A percentile compares a stretch with the other conserved stretches of the same genome.
These are phyloP conservation scores for Electrona antarctica DNA, from an alignment of 2,113 vertebrate genomes.

Conservation along the genomic window DNA sequence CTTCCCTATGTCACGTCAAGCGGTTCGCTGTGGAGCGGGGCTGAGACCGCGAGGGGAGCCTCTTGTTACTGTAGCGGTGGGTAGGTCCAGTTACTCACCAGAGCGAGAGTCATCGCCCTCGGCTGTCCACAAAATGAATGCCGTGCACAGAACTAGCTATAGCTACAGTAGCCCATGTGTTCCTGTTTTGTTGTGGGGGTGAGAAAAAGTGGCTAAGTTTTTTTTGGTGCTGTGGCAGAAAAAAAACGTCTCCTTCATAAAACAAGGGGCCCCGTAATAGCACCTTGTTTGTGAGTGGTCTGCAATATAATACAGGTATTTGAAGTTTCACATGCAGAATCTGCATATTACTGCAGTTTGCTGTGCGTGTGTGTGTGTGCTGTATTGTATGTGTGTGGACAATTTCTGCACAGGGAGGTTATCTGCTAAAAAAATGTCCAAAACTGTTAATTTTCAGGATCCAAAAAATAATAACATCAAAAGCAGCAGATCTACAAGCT, in stretches of 20 bases:
- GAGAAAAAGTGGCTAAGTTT: constrained; percentile 2
- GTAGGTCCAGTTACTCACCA: neutral
- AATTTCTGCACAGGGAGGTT: constrained; percentile 24
- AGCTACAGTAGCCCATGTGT: constrained; percentile 26
- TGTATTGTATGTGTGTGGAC: neutral
- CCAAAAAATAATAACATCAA: no score
- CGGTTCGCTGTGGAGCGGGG: neutral
- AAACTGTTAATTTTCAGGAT: no score
- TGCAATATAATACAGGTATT: constrained; percentile 30
- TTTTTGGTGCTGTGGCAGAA: constrained; percentile 35
- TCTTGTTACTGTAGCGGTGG: constrained; percentile 4
- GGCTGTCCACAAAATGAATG: constrained; percentile 10
- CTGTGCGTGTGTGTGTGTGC: neutral
- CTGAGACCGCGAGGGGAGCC: no score
- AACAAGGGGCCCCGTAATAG: constrained; percentile 46
- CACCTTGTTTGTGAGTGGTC: constrained; percentile 49
- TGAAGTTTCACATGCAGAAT: constrained; percentile 38
- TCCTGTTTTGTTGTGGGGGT: constrained; percentile 29
- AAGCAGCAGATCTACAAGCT: no score
- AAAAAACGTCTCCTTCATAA: constrained; percentile 33
- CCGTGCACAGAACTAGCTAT: constrained; percentile 3
- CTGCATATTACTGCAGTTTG: constrained; percentile 21
- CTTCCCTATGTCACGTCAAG: neutral
- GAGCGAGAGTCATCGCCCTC: neutral
- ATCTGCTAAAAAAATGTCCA: neutral